Base-by-base conservation (phyloP, 1,140 invertebrate genomes). In the Drosophila gunungcola region DNA sequence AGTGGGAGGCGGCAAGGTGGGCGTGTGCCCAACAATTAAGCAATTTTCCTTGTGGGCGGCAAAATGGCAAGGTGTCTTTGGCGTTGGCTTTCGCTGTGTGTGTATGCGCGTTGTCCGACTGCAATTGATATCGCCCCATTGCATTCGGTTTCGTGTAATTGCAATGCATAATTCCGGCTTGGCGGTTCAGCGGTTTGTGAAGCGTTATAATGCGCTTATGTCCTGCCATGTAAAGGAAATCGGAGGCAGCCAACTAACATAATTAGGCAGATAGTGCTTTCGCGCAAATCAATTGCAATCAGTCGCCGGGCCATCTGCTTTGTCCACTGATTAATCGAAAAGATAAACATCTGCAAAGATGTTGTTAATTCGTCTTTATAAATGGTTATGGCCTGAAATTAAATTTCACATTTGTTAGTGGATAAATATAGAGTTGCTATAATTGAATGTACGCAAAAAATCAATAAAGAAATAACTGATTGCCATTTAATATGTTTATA, bases 121-220 rank as follows among this genome's bases (percentile, higher is more conserved):
- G 65, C 51, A 79, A 88, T 86, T 88, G 78, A 88, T 86, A 83
- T 88, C 72, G 79, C 76, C 56, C 60, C 79, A 76, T 69, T 88
- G 79, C 74, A 60, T 72, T 36, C 64, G 51, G 60, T 29, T 48
- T 56, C 75, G 76, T 68, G 75, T 86, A 86, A 83, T 88, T 88
- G 83, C 72, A 73, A 83, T 79, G 80, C 80, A 76, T 85, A 88
- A 86, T 86, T 88, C 52, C 70, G 72, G 55, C 67, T 76, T 73
- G 65, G 65, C 48, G 74, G 79, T 51, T 63, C 41, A 38, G 60
- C 51, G 69, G 42, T 57, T 77, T 76, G 81, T 88, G 84, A 83
- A 78, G 79, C 83, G 79, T 77, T 77, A 88, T 88, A 86, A 86
- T 86, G 83, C 79, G 83, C 79, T 86, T 86, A 86, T 76, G 63